Conservation (phyloP, 2,888 invertebrate species). For the Aspidiotus rigidus region DNA sequence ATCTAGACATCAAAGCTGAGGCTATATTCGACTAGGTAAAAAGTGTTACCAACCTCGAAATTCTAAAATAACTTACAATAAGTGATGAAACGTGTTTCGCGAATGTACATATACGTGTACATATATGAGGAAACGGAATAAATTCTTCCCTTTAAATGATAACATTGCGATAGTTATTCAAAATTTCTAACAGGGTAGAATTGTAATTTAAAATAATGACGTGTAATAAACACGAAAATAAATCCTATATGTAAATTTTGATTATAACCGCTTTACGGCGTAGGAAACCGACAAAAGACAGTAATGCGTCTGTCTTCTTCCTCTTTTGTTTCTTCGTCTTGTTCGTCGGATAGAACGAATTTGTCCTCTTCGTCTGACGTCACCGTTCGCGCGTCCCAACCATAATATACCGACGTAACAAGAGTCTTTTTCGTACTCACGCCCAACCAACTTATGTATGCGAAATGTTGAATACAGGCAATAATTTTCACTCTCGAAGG, state of each 20-base stretch:
- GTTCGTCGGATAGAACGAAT: slow-evolving; percentile 30
- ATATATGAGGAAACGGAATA: slow-evolving; percentile 21
- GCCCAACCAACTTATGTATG: slow-evolving; percentile 25
- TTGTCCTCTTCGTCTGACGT: slow-evolving; percentile 17
- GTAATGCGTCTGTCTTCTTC: slow-evolving; percentile 31
- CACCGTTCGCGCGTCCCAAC: not conserved
- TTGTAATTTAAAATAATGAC: slow-evolving; percentile 35
- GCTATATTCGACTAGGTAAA: not conserved
- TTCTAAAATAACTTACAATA: not conserved
- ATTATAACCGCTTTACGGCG: slow-evolving; percentile 30
- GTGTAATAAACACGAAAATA: slow-evolving; percentile 34
- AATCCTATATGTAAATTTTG: slow-evolving; percentile 34
- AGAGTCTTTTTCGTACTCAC: slow-evolving; percentile 8
- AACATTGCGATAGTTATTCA: slow-evolving; percentile 33
- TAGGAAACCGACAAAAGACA: slow-evolving; percentile 28
- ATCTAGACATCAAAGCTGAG: too few species aligned
- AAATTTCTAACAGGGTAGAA: slow-evolving; percentile 29
- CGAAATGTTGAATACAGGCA: slow-evolving; percentile 31
- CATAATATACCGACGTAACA: slow-evolving; percentile 20
- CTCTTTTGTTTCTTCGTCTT: slow-evolving; percentile 29
- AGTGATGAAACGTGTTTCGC: not conserved
- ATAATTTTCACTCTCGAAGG: slow-evolving; percentile 32
- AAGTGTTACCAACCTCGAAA: not conserved
- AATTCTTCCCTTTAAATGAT: slow-evolving; percentile 31
- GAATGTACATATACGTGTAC: too few species aligned